A percentile compares a stretch with the other conserved stretches of the same genome.
Evolutionary conservation across 2,113 vertebrate genomes (phyloP).

Genomic region (Takifugu flavidus): DNA sequence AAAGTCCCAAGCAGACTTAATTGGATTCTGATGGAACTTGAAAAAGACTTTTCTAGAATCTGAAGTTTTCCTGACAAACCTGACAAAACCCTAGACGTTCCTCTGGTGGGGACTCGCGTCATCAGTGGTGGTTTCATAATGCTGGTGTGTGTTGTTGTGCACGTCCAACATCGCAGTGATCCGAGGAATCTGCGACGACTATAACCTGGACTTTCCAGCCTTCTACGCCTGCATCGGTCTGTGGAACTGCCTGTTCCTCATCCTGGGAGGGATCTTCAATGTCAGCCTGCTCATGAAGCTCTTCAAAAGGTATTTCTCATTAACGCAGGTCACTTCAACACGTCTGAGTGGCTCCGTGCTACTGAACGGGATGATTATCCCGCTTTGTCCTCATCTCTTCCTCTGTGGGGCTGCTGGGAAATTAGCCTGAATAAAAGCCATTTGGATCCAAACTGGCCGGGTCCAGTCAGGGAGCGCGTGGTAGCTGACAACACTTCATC

Average conservation of each 20-base stretch:
- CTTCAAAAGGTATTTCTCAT: slow-evolving; percentile 87
- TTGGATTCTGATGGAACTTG: no score
- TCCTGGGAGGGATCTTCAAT: slow-evolving; percentile 91
- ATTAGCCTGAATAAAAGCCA: no score
- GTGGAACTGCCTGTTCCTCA: slow-evolving; percentile 96
- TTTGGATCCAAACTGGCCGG: no score
- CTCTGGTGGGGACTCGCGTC: background rate
- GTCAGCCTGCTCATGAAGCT: slow-evolving; percentile 94
- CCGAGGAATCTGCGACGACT: slow-evolving; percentile 91
- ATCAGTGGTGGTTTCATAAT: background rate
- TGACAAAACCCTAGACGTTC: no score
- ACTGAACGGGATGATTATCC: no score
- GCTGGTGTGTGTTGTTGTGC: background rate
- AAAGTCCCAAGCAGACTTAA: background rate
- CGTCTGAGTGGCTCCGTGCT: no score
- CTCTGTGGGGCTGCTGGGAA: no score
- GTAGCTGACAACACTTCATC: no score
- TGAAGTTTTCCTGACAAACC: no score
- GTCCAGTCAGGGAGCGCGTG: no score
- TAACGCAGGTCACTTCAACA: no score
- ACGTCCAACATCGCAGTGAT: slow-evolving; percentile 79
- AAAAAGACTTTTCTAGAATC: background rate
- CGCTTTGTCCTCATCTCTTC: no score
- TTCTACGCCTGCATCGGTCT: slow-evolving; percentile 97
- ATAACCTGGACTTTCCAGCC: slow-evolving; percentile 88